Evolutionary conservation across 1,140 invertebrate species (phyloP).

Genomic region (Drosophila nannoptera): DNA sequence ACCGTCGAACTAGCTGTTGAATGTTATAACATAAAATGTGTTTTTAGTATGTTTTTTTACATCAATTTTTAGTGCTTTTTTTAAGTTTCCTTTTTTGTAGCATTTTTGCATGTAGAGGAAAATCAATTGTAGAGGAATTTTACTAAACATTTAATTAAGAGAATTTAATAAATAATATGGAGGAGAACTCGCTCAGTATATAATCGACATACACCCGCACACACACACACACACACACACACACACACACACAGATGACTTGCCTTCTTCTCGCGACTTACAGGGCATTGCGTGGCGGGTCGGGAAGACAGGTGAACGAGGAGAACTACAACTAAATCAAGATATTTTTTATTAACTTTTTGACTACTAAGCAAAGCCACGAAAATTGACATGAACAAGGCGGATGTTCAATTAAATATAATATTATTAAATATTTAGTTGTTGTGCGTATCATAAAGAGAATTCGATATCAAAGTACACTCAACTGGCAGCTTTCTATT

Average conservation of each 20-base stretch:
- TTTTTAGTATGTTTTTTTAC: background rate
- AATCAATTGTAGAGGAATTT: constrained; percentile 40
- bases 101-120: constrained; percentile 21
- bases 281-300: constrained; percentile 4
- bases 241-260: constrained; percentile 10
- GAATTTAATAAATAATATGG: constrained; percentile 25
- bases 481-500: constrained; percentile 54
- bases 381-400: constrained; percentile 1
- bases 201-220: background rate
- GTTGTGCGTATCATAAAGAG: constrained; percentile 37
- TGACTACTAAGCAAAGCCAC: constrained; percentile 41
- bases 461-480: constrained; percentile 15
- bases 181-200: constrained; percentile 11
- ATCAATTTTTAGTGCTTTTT: background rate
- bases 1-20: constrained; percentile 46
- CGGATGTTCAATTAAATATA: constrained; percentile 11
- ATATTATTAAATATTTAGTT: constrained; percentile 28
- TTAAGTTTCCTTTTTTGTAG: background rate
- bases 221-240: background rate
- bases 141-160: constrained; percentile 35
- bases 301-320: background rate
- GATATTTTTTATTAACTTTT: constrained; percentile 75
- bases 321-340: constrained; percentile 44
- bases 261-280: constrained; percentile 58
- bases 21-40: constrained; percentile 33